Conservation (phyloP, 2,797 vertebrate species). For the Gallinago nigripennis region DNA sequence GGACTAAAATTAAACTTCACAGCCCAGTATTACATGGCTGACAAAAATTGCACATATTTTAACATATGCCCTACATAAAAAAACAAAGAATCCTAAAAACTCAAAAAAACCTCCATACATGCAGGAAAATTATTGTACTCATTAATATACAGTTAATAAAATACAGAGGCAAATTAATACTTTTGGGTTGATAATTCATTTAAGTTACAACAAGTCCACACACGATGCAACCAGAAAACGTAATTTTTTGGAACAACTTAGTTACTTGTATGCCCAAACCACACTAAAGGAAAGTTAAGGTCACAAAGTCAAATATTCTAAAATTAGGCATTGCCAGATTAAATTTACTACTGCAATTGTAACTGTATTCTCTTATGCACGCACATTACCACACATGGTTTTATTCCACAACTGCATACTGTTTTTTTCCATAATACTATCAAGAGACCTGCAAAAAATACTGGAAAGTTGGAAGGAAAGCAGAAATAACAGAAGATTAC, state of each 20-base stretch:
- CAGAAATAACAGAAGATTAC: background rate
- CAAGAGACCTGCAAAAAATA: background rate
- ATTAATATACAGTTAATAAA: background rate
- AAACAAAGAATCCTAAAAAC: background rate
- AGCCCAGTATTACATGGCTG: background rate
- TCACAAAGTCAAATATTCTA: background rate
- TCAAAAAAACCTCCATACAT: background rate
- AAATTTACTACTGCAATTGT: background rate
- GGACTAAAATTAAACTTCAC: constrained; percentile 16
- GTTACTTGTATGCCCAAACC: background rate
- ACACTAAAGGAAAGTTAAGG: background rate
- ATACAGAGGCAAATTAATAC: background rate
- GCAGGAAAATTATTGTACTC: background rate
- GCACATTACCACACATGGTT: background rate
- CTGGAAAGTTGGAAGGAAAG: background rate
- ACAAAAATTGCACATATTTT: background rate
- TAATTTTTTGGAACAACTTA: background rate
- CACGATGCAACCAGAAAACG: background rate
- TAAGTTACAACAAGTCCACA: background rate
- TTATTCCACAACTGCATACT: background rate
- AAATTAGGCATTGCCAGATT: background rate
- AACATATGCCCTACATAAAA: background rate
- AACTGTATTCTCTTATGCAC: background rate
- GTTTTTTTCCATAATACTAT: background rate
- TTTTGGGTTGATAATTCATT: background rate